Evolutionary conservation across 2,888 invertebrate species (phyloP), one percentile per base, ranked within the genome.

Genomic region (Malacosoma neustria): DNA sequence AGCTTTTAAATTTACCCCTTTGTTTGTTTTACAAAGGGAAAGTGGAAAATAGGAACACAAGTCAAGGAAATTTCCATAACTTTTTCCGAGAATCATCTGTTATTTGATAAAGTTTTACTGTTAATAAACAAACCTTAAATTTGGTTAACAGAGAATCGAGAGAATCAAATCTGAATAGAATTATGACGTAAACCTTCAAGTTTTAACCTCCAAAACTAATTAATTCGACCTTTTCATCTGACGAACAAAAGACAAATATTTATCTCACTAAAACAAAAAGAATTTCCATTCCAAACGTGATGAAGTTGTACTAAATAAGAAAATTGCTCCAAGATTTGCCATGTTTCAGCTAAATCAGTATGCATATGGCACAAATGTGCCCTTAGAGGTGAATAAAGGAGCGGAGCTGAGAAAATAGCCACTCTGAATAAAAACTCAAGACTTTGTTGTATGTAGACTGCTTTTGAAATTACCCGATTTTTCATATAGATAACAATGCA

Each of bases 321-420:
- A 50, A 49, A 53, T 60, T 51, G 58, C 54, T 42, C 42, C 33
- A 50, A 61, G 59, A 61, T 60, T 61, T 54, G 55, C 41, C 49
- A 46, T 55, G 22, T 22, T 22, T 22, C 22, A 22, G 9, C 22
- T 22, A 22, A 22, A 58, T 59, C 59, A 61, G 62, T 65, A 65
- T 61, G 51, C 53, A 55, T 52, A 46, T 46, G 44, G 50, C 53
- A 54, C 47, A 44, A 46, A 49, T 43, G 47, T 48, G 50, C 48
- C 46, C 50, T 46, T 22, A 22, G 52, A 63, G 60, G 57, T 53
- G 51, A 56, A 57, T 51, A 55, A 54, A 60, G 49, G 51, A 46
- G 45, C 45, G 48, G 54, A 59, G 51, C 49, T 47, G 55, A 51
- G 61, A 61, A 63, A 61, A 55, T 52, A 57, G 48, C 54, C 47